phyloP scores from a whole-genome alignment of 1,140 invertebrate genomes.

The Scylla paramamosain region DNA sequence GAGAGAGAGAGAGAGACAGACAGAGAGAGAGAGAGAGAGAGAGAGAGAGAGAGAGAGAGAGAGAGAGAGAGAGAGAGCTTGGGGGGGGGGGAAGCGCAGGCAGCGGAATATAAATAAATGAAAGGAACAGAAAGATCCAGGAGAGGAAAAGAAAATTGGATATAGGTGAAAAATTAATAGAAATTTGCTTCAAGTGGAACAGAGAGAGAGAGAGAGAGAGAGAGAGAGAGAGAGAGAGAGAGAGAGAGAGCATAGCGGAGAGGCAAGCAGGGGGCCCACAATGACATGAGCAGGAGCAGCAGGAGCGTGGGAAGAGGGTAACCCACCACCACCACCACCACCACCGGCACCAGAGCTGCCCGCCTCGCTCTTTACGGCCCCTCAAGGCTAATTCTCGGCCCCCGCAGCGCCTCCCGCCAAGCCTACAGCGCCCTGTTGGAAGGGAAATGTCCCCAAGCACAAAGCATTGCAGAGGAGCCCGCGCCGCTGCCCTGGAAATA shows the following conservation, averaged over 20 bases:
- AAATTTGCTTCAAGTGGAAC: neutral
- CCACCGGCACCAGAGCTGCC: neutral
- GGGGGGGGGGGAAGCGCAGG: neutral
- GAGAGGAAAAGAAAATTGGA: neutral
- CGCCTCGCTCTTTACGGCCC: neutral
- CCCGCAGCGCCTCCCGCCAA: neutral
- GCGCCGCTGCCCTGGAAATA: too few relatives aligned
- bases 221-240: neutral
- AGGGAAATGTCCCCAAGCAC: neutral
- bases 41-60: neutral
- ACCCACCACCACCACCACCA: neutral
- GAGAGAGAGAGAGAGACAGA: constrained; percentile 7
- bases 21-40: neutral
- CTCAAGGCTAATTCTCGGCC: constrained; percentile 11
- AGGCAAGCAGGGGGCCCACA: neutral
- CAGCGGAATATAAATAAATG: neutral
- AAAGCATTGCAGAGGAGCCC: neutral
- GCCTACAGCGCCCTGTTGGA: neutral
- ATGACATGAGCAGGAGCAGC: neutral
- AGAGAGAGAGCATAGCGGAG: neutral
- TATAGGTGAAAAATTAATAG: neutral
- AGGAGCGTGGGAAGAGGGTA: neutral
- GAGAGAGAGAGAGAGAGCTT: neutral
- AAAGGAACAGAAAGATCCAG: neutral
- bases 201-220: neutral